phyloP scores from a whole-genome alignment of 2,797 vertebrate species.

The Graptemys geographica region DNA sequence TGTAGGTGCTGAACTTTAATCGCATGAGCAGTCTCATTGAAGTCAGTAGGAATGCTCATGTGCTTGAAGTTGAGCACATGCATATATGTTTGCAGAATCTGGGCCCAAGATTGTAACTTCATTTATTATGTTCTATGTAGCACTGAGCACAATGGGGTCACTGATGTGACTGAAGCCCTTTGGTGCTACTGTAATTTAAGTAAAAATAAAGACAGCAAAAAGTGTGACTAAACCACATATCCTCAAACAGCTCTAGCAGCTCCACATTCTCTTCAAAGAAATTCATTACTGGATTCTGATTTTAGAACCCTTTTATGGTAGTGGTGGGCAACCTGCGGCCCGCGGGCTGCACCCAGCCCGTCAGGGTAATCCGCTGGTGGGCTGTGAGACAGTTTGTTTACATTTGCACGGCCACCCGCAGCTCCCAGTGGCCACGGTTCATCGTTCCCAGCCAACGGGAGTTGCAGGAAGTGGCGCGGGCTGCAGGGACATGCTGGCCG shows the following conservation, averaged over 20 bases:
- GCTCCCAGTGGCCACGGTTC: too few species aligned
- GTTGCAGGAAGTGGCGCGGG: too few species aligned
- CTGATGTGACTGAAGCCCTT: neutral
- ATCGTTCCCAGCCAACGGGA: too few species aligned
- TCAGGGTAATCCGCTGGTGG: too few species aligned
- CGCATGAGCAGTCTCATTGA: neutral
- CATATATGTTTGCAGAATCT: neutral
- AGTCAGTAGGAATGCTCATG: neutral
- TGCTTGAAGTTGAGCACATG: neutral
- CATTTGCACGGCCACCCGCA: too few species aligned
- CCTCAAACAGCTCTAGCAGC: neutral
- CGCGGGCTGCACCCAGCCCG: accelerated
- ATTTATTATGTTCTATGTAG: neutral
- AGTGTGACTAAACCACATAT: neutral
- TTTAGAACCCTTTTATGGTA: neutral
- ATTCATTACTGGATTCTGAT: neutral
- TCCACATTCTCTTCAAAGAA: neutral
- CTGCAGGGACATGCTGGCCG: too few species aligned
- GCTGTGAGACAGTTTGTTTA: too few species aligned
- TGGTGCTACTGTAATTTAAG: neutral
- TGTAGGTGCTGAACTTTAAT: neutral
- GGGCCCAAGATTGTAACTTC: neutral
- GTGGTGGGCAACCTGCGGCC: too few species aligned
- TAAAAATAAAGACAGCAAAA: neutral
- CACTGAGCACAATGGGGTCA: neutral